phyloP scores from a whole-genome alignment of 1,140 invertebrate genomes.

The Tribolium castaneum region DNA sequence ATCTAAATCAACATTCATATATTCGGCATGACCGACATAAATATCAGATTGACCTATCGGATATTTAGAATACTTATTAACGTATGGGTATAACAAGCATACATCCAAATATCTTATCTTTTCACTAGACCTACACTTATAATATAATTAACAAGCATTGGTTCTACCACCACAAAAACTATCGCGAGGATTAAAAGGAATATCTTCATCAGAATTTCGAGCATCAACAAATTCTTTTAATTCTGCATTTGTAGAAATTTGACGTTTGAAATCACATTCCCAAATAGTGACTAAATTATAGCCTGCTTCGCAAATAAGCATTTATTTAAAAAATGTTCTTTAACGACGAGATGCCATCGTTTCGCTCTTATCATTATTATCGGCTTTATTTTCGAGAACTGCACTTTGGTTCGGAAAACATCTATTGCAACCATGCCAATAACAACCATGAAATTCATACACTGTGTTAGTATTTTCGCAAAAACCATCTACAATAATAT shows the following conservation, averaged over 20 bases:
- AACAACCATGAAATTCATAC: slow-evolving; percentile 6
- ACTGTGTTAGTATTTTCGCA: background rate
- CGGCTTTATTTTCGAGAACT: background rate
- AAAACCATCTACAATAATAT: background rate
- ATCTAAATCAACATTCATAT: slow-evolving; percentile 7
- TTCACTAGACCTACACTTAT: slow-evolving; percentile 47
- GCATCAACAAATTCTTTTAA: background rate
- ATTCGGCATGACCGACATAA: slow-evolving; percentile 32
- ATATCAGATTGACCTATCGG: slow-evolving; percentile 60
- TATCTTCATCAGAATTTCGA: background rate
- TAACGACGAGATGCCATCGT: background rate
- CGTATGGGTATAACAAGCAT: slow-evolving; percentile 59
- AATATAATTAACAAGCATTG: slow-evolving; percentile 25
- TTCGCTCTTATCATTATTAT: background rate
- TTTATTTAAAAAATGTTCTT: background rate
- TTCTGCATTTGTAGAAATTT: background rate
- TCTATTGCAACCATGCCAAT: background rate
- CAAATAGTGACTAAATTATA: slow-evolving; percentile 9
- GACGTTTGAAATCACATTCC: background rate
- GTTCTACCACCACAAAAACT: slow-evolving; percentile 39
- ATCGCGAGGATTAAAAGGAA: background rate
- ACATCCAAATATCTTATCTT: slow-evolving; percentile 61
- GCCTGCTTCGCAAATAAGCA: background rate
- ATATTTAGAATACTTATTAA: slow-evolving; percentile 56
- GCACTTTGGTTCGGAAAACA: background rate